Evolutionary conservation across 1,140 invertebrate genomes (phyloP), one percentile per base, ranked within the genome.

Genomic region (Drosophila melanica): DNA sequence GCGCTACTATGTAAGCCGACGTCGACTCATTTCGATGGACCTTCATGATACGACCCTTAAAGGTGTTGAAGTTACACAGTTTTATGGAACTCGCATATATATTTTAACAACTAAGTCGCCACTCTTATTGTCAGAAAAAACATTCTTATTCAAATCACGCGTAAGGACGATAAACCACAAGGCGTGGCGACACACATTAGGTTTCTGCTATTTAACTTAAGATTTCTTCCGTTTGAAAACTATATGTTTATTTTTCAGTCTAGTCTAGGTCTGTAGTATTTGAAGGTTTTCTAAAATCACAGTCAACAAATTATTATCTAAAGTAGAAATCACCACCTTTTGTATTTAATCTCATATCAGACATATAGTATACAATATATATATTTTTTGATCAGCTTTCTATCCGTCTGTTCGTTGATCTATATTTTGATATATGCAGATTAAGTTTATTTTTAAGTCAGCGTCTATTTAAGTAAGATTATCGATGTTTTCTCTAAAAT

Each of bases 81-180:
- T 79, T 79, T 71, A 74, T 60, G 59, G 58, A 50, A 30, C 39
- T 72, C 53, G 37, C 20, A 23, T 78, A 64, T 78, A 64, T 62
- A 73, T 79, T 80, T 63, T 44, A 53, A 54, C 47, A 69, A 55
- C 47, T 45, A n/a, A n/a, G 50, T 80, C 55, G 55, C 58, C 57
- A 57, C 75, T 81, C 68, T 51, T 44, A 50, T 70, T 60, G 77
- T 74, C 48, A 64, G 63, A 1, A 41, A 73, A 63, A 71, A 70
- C 37, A 71, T 80, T 77, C 72, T 71, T 72, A 81, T 86, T 66
- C 81, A 76, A 74, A 82, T 79, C 79, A 82, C 63, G 79, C 75
- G 71, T 82, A 67, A 63, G 47, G 35, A 48, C 77, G 35, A 58
- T 60, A 74, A 77, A 54, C 58, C 77, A 59, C 33, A 63, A 67